Base-by-base conservation (phyloP, 2,113 vertebrate genomes). In the Polyodon spathula region DNA sequence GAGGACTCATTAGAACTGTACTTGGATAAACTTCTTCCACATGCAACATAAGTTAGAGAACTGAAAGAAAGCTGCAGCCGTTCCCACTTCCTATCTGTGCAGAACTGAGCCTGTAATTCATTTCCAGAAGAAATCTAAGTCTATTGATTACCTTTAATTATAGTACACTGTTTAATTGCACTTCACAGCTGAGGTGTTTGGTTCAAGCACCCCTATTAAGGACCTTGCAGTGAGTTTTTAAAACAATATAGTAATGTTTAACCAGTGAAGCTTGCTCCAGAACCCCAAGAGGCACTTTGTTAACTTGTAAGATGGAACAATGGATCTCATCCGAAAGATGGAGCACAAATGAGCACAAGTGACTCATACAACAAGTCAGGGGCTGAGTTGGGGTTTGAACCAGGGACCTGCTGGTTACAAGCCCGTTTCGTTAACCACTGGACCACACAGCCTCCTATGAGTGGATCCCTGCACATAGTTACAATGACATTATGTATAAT, bases 81-180 rank as follows among this genome's bases (percentile, higher is more conserved):
- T 11, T 39, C 54, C 14, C 10, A 10, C 40, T n/a, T 6, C 41
- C n/a, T 58, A 58, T 6, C 6, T 6, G 14, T 58, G 56, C 10
- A 16, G n/a, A 58, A n/a, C 6, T 38, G 14, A 10, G 48, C 8
- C 39, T 42, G 56, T 17, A 56, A 56, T 56, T 56, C 11, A 38
- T 56, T 37, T 39, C 37, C 7, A 5, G 54, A 37, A 56, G 54
- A 39, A 56, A 56, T 56, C 40, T 56, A 37, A 56, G 37, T 56
- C 27, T 56, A 56, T 56, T 56, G 39, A 56, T 56, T 56, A 56
- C 54, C 54, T 37, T 11, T 39, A 56, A 39, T 56, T 38, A 56
- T 8, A 39, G 54, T 14, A 38, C 40, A 39, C 54, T 56, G 16
- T 39, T 56, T 56, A 56, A 56, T 39, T 39, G 37, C 12, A 56